Conservation (phyloP, 2,113 vertebrate genomes). For the Ceratotherium simum region DNA sequence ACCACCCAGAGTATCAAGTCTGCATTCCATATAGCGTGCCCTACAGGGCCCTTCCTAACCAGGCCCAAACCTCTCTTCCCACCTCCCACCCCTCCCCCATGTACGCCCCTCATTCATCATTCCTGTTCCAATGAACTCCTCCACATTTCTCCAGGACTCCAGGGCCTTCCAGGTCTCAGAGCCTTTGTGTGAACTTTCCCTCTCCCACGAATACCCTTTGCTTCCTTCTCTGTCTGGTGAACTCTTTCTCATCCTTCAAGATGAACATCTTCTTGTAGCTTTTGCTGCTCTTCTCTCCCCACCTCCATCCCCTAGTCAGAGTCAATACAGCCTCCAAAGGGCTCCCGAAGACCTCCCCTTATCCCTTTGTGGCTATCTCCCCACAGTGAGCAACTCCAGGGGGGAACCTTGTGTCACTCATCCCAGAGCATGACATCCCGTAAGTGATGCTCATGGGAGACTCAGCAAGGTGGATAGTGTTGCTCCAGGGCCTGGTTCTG, state of each 20-base stretch:
- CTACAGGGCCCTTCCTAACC: too few species aligned
- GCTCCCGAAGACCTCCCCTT: background rate
- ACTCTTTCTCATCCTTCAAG: background rate
- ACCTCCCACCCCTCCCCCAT: background rate
- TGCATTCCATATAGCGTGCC: background rate
- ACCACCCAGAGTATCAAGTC: background rate
- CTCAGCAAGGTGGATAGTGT: too few species aligned
- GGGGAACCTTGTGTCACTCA: background rate
- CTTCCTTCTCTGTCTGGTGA: background rate
- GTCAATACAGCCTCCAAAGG: background rate
- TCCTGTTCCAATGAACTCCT: background rate
- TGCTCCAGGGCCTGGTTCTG: background rate
- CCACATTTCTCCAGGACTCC: background rate
- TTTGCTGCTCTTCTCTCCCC: background rate
- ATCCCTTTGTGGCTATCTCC: background rate
- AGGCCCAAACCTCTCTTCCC: background rate
- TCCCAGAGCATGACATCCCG: background rate
- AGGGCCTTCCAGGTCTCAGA: background rate
- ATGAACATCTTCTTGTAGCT: background rate
- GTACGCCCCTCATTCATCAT: too few species aligned
- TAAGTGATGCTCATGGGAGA: background rate
- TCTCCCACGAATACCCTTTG: background rate
- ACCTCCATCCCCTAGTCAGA: background rate
- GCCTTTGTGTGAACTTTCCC: background rate
- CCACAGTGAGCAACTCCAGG: background rate